Conservation (phyloP, 2,888 invertebrate species). For the Acrobasis consociella region DNA sequence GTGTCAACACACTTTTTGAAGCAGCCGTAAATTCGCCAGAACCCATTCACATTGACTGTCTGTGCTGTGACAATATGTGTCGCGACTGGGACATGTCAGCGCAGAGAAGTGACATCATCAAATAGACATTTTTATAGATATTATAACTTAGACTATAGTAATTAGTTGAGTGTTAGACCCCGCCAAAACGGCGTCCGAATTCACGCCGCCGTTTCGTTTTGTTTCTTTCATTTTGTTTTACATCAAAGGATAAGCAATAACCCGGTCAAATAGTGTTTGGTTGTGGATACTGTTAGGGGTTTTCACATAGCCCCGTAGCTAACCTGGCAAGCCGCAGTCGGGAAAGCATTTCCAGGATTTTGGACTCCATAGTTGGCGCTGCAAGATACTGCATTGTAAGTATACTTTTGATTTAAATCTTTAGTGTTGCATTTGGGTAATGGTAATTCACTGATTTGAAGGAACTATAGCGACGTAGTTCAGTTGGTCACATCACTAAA, state of each 20-base stretch:
- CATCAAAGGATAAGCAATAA: slow-evolving; percentile 78
- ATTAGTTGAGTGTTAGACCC: slow-evolving; percentile 56
- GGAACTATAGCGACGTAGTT: slow-evolving; percentile 13
- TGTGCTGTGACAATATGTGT: slow-evolving; percentile 84
- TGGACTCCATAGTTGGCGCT: slow-evolving; percentile 79
- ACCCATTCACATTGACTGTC: slow-evolving; percentile 49
- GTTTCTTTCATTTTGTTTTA: slow-evolving; percentile 79
- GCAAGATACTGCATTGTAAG: slow-evolving; percentile 81
- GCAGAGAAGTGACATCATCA: slow-evolving; percentile 70
- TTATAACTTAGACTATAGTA: slow-evolving; percentile 40
- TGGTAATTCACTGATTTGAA: slow-evolving; percentile 9
- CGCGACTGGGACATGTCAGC: slow-evolving; percentile 88
- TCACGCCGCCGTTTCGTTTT: slow-evolving; percentile 73
- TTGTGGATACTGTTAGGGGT: slow-evolving; percentile 59
- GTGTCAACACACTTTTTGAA: slow-evolving; percentile 96
- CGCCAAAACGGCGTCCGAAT: slow-evolving; percentile 75
- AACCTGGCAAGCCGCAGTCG: slow-evolving; percentile 77
- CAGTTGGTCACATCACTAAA: slow-evolving; percentile 23
- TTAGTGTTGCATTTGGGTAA: slow-evolving; percentile 2
- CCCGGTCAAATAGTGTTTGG: slow-evolving; percentile 56
- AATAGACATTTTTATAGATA: slow-evolving; percentile 51
- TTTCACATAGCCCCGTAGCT: slow-evolving; percentile 52
- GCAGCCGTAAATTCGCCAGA: slow-evolving; percentile 89
- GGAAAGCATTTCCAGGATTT: slow-evolving; percentile 77
- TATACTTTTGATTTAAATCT: slow-evolving; percentile 36